Base-by-base conservation (phyloP, 2,113 vertebrate species). In the Atherinomorus stipes region DNA sequence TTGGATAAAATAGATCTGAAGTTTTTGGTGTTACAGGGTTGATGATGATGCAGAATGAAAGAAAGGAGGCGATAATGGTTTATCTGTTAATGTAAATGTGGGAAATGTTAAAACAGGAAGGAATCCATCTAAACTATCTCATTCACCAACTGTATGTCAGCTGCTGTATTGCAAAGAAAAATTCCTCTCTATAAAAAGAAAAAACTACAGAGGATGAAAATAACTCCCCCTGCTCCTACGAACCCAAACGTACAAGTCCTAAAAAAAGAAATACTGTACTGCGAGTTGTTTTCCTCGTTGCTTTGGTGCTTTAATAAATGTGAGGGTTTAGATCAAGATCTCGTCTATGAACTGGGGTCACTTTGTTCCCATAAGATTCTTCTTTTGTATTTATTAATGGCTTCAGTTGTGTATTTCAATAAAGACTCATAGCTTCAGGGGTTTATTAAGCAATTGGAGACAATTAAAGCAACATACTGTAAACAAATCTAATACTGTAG, bases 31-130 rank as follows among this genome's bases (percentile, higher is more conserved):
- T 34, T 7, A 34, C 31, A 7, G 49, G 12, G 7, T n/a, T n/a
- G n/a, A n/a, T 69, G 60, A 19, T 2, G 1, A 34, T 7, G 19
- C 34, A 57, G n/a, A 59, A 47, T 62, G 16, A 58, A 23, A 40
- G 58, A 38, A 13, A 22, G 57, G 16, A 34, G 10, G 11, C 3
- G 73, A 34, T 34, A 63, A 67, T 18, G n/a, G 42, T 31, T 0
- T 71, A 18, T 75, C 74, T 84, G 74, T 78, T 37, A 1, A 18
- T 25, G 25, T 38, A 49, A 45, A 52, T 65, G 76, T 76, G 61
- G 73, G 63, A 75, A 70, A 25, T 44, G 19, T 25, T 34, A 21
- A 13, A 31, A 31, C 28, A 51, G 28, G 34, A 25, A 66, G 44
- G 6, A 53, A 37, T 50, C 47, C 28, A 47, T 53, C 50, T 68